Conservation (phyloP, 2,113 vertebrate genomes). For the Phrynosoma blainvillii region DNA sequence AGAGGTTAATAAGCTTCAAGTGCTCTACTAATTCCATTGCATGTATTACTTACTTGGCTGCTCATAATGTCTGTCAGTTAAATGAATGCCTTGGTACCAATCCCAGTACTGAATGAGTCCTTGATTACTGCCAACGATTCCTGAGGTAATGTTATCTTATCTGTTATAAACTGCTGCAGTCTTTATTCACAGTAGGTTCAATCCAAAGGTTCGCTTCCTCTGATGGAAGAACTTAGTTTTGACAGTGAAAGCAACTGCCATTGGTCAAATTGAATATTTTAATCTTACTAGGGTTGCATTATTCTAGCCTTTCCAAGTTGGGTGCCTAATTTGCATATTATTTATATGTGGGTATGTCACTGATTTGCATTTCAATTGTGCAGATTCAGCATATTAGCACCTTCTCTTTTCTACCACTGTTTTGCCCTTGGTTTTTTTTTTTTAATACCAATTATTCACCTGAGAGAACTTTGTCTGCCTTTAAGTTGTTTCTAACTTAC, state of each 20-base stretch:
- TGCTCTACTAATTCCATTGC: neutral
- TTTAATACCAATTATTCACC: too few species aligned
- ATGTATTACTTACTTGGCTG: neutral
- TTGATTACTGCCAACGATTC: neutral
- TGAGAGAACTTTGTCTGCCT: too few species aligned
- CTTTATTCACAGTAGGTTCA: neutral
- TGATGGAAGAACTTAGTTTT: neutral
- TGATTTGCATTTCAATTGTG: too few species aligned
- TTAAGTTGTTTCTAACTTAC: too few species aligned
- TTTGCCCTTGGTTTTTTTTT: too few species aligned
- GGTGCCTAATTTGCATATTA: too few species aligned
- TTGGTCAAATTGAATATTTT: neutral
- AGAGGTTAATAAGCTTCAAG: slow-evolving; percentile 6
- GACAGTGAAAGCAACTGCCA: neutral
- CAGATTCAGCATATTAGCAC: too few species aligned
- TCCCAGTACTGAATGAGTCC: neutral
- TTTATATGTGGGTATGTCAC: too few species aligned
- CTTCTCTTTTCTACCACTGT: too few species aligned
- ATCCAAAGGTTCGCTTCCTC: neutral
- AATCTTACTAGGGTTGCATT: neutral
- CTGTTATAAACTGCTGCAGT: neutral
- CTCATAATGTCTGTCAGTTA: slow-evolving; percentile 17
- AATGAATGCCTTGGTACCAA: slow-evolving; percentile 37
- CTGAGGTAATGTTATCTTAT: neutral
- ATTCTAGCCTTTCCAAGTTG: too few species aligned